These are phyloP conservation scores for Trachelus troglodyta DNA, from an alignment of 2,888 invertebrate genomes.

Conservation along the genomic window DNA sequence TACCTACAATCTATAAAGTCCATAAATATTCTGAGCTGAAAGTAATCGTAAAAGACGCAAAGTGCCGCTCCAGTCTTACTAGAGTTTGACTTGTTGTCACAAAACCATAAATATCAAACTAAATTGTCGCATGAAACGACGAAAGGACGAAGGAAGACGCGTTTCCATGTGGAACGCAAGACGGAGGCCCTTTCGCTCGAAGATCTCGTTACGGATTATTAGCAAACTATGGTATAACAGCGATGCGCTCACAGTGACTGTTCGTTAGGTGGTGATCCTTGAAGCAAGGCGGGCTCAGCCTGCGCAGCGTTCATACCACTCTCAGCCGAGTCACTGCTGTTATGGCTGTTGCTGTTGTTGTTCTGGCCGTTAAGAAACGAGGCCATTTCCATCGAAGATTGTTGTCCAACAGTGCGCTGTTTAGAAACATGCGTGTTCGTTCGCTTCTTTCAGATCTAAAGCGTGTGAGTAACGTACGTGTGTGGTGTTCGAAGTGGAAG, in stretches of 20 bases:
- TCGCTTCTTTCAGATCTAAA: conserved; percentile 66
- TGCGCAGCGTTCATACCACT: conserved; percentile 41
- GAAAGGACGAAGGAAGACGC: background rate
- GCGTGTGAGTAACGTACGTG: conserved; percentile 62
- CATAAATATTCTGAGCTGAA: background rate
- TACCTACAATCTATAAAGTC: conserved; percentile 9
- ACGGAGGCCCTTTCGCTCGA: background rate
- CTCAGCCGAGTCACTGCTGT: conserved; percentile 50
- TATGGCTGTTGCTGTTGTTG: conserved; percentile 61
- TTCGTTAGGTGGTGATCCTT: conserved; percentile 52
- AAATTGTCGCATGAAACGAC: background rate
- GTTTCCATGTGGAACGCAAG: background rate
- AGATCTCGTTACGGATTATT: background rate
- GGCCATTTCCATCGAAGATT: conserved; percentile 64
- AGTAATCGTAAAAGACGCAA: background rate
- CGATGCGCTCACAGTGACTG: conserved; percentile 45
- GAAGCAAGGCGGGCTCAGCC: conserved; percentile 44
- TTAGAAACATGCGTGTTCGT: conserved; percentile 66
- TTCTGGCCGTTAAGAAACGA: conserved; percentile 65
- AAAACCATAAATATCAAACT: background rate
- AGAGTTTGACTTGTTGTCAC: background rate
- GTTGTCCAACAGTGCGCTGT: conserved; percentile 61
- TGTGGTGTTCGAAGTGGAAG: conserved; percentile 42
- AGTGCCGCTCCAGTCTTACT: background rate
- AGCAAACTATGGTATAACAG: background rate